These are phyloP conservation scores for Matsumyia berberina DNA, from an alignment of 2,888 invertebrate genomes.

Conservation along the genomic window DNA sequence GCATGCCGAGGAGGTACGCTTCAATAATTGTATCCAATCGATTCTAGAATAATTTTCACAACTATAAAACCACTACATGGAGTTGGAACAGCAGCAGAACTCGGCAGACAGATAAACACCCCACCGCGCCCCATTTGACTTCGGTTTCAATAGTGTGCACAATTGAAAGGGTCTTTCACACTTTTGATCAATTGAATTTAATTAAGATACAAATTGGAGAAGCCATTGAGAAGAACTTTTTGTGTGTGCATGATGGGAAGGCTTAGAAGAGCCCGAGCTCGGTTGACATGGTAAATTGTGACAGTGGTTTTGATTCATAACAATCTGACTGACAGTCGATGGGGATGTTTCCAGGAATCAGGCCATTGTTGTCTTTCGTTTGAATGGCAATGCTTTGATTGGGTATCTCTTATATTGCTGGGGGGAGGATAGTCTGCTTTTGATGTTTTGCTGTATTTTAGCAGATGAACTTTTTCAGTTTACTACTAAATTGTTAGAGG, in stretches of 20 bases:
- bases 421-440: not conserved
- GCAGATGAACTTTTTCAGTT: too few species aligned
- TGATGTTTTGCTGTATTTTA: too few species aligned
- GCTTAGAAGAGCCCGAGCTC: constrained; percentile 27
- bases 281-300: constrained; percentile 41
- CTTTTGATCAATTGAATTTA: constrained; percentile 72
- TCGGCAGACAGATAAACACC: constrained; percentile 33
- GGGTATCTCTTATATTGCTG: not conserved
- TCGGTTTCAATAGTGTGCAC: constrained; percentile 40
- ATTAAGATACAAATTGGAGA: constrained; percentile 69
- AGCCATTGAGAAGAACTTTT: constrained; percentile 46
- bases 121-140: constrained; percentile 17
- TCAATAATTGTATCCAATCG: constrained; percentile 38
- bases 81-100: constrained; percentile 2
- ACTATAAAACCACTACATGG: not conserved
- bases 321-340: constrained; percentile 24
- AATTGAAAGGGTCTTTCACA: constrained; percentile 57
- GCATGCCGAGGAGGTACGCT: not conserved
- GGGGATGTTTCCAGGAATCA: constrained; percentile 20
- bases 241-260: constrained; percentile 14
- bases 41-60: constrained; percentile 26
- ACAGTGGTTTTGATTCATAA: constrained; percentile 54
- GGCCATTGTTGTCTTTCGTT: constrained; percentile 6
- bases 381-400: constrained; percentile 48
- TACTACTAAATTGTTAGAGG: too few species aligned